Base-by-base conservation (phyloP, 2,113 vertebrate genomes). In the Phrynocephalus versicolor region DNA sequence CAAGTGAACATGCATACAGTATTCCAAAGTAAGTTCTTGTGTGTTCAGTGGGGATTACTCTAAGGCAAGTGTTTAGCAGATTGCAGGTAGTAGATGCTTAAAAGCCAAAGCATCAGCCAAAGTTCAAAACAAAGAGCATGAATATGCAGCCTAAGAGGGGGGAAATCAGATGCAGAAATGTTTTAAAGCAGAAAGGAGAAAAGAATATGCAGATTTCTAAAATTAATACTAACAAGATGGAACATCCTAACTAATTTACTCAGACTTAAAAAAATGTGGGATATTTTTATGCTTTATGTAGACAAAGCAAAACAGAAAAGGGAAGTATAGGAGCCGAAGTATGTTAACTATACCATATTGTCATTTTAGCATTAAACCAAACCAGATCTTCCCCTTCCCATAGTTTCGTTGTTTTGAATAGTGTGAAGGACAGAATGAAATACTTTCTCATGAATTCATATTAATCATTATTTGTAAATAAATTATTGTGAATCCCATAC, bases 261-360 rank as follows among this genome's bases (percentile, higher is more conserved):
- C 83, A 84, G 74, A 77, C 84, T 90, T 83, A 69, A 80, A 83
- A 84, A 88, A 37, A 23, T 51, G 51, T 13, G 39, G 10, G 79
- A 57, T 79, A 81, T 41, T 79, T 77, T 80, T 93, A 86, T 93
- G 87, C 87, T 80, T 91, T 85, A 6, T 70, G 5, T 39, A 27
- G 58, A 15, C 62, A 64, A 64, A 74, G 74, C 39, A 4, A 2
- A 2, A 18, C 19, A 23, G 41, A 5, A 71, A 35, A 71, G 2
- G 45, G 51, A 41, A 18, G 30, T 39, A 16, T 19, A 73, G 25
- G 13, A 51, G 25, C 27, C 6, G 25, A 72, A 27, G n/a, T 15
- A 72, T 72, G 27, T 25, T 57, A 58, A n/a, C 33, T 35, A 77
- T 21, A 77, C n/a, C 75, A 77, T 35, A 57, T 33, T 57, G 23